Evolutionary conservation across 2,797 vertebrate species (phyloP).

Genomic region (Hybognathus amarus): DNA sequence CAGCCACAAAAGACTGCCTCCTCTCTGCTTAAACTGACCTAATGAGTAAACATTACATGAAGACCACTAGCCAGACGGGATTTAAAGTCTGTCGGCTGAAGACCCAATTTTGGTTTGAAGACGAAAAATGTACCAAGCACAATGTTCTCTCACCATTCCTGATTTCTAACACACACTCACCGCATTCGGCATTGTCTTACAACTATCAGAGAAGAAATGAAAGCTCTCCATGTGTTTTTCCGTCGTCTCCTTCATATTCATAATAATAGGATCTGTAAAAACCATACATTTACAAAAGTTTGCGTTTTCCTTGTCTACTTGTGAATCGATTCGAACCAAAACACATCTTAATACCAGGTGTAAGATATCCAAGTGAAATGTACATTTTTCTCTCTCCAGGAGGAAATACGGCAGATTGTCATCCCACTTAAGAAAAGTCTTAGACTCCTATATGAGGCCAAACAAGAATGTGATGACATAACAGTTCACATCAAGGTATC

Average conservation of each 20-base stretch:
- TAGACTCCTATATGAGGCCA: slow-evolving; percentile 78
- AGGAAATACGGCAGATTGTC: slow-evolving; percentile 72
- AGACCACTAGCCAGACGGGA: rapidly evolving
- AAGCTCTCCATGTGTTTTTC: background rate
- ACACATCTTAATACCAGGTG: background rate
- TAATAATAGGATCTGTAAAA: background rate
- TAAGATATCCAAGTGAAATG: background rate
- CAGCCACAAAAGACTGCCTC: background rate
- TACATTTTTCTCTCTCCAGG: slow-evolving; percentile 61
- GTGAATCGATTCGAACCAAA: background rate
- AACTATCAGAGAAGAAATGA: background rate
- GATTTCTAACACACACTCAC: background rate
- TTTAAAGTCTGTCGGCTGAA: background rate
- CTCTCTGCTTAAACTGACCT: no score
- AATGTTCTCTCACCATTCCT: background rate
- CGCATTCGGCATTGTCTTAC: background rate
- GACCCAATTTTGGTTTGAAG: background rate
- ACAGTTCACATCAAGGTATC: slow-evolving; percentile 83
- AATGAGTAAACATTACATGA: background rate
- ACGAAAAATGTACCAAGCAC: background rate
- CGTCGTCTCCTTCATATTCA: rapidly evolving
- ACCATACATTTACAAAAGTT: no score
- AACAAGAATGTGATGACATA: slow-evolving; percentile 82
- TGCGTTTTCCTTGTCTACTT: background rate
- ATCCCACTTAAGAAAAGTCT: slow-evolving; percentile 78